Percentiles rank a stretch among this genome's conserved stretches.
phyloP scores from a whole-genome alignment of 2,113 vertebrate genomes.

The Ptychochromis oligacanthus region DNA sequence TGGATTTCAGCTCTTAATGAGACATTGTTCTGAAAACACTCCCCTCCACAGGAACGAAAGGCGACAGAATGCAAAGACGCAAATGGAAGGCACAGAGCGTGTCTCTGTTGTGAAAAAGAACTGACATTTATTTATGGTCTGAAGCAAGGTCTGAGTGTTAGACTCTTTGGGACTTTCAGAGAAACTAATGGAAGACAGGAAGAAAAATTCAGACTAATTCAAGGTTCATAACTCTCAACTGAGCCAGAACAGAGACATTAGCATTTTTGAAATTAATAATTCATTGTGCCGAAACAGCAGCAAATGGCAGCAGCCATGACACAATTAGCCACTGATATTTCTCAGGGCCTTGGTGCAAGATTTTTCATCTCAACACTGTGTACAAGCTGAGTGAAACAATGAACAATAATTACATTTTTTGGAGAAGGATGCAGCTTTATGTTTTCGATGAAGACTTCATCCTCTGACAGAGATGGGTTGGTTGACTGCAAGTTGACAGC shows the following conservation, averaged over 20 bases:
- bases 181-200: conserved; percentile 13
- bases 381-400: conserved; percentile 1
- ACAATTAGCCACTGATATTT: conserved; percentile 50
- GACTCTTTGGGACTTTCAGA: background rate
- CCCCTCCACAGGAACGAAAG: background rate
- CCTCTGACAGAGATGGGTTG: background rate
- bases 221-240: conserved; percentile 52
- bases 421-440: background rate
- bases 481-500: conserved; percentile 32
- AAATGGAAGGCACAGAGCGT: background rate
- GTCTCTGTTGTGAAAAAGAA: background rate
- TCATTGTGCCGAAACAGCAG: conserved; percentile 48
- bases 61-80: background rate
- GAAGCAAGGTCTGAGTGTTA: conserved; percentile 9
- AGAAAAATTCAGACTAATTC: conserved; percentile 30
- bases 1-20: conserved; percentile 24
- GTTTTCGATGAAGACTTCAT: background rate
- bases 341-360: background rate
- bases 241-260: conserved; percentile 43
- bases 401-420: background rate
- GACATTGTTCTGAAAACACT: conserved; percentile 24
- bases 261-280: conserved; percentile 65
- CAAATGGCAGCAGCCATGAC: conserved; percentile 57
- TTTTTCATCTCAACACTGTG: background rate
- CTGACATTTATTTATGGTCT: conserved; percentile 1